A percentile compares a stretch with the other conserved stretches of the same genome.
These are phyloP conservation scores for Amblyopsis hoosieri DNA, from an alignment of 2,797 vertebrate genomes.

Conservation along the genomic window DNA sequence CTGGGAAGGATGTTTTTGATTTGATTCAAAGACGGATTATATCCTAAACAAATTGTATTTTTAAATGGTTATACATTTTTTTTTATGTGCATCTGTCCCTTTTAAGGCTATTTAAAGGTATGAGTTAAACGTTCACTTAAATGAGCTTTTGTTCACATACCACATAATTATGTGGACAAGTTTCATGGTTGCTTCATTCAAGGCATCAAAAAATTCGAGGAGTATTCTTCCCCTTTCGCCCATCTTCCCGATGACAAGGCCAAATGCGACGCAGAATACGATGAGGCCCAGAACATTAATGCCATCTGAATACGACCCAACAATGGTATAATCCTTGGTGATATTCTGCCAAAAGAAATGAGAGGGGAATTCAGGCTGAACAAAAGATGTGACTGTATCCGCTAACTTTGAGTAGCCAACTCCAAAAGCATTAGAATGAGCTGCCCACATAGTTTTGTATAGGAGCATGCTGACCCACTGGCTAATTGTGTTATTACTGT, in stretches of 20 bases:
- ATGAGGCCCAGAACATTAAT: constrained; percentile 95
- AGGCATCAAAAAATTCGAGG: constrained; percentile 93
- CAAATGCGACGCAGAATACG: constrained; percentile 94
- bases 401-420: constrained; percentile 10
- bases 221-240: constrained; percentile 93
- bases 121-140: too few relatives aligned
- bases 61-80: too few relatives aligned
- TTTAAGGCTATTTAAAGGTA: too few relatives aligned
- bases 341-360: constrained; percentile 80
- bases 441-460: constrained; percentile 16
- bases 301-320: constrained; percentile 88
- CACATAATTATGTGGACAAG: constrained; percentile 98
- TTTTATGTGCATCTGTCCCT: too few relatives aligned
- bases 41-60: too few relatives aligned
- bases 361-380: constrained; percentile 13
- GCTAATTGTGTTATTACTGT: constrained; percentile 21
- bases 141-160: constrained; percentile 70
- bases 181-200: constrained; percentile 97
- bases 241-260: constrained; percentile 97
- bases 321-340: constrained; percentile 88
- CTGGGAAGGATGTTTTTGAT: neutral
- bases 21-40: too few relatives aligned
- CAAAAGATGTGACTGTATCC: constrained; percentile 32
- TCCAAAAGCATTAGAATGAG: constrained; percentile 47
- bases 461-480: constrained; percentile 22